Conservation (phyloP, 1,140 invertebrate genomes). For the Orchesella cincta region DNA sequence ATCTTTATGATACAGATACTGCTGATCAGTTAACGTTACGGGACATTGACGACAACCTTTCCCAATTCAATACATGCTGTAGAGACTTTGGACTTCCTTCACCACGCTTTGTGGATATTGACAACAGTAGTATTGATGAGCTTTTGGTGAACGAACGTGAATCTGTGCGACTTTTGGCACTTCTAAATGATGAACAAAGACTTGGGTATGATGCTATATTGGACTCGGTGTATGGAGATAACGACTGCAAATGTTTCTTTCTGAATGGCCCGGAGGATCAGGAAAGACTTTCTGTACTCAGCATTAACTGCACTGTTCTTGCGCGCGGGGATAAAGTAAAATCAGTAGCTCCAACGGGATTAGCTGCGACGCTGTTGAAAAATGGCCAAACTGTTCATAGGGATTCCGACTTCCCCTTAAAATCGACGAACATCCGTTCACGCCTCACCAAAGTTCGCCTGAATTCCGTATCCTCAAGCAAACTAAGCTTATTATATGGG, state of each 20-base stretch:
- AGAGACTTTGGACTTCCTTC: not conserved
- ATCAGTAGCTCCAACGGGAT: conserved; percentile 60
- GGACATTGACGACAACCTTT: conserved; percentile 7
- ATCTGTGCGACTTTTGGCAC: too few relatives aligned
- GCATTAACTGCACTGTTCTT: conserved; percentile 51
- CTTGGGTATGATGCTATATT: conserved; percentile 47
- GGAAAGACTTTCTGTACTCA: conserved; percentile 51
- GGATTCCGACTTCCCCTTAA: too few relatives aligned
- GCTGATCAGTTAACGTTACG: not conserved
- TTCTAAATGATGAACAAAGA: conserved; percentile 18
- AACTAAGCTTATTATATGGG: conserved; percentile 55
- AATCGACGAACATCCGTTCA: too few relatives aligned
- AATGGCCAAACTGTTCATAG: conserved; percentile 60
- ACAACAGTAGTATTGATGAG: too few relatives aligned
- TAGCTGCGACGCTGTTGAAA: conserved; percentile 59
- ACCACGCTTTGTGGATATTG: not conserved
- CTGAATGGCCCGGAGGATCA: conserved; percentile 47
- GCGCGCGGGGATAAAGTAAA: conserved; percentile 53
- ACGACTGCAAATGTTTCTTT: conserved; percentile 40
- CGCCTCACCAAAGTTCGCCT: too few relatives aligned
- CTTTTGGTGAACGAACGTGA: too few relatives aligned
- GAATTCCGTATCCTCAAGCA: too few relatives aligned
- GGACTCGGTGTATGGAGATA: conserved; percentile 19
- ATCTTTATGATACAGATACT: not conserved
- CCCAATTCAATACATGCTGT: not conserved